phyloP scores from a whole-genome alignment of 2,797 vertebrate genomes.

The Acrossocheilus fasciatus region DNA sequence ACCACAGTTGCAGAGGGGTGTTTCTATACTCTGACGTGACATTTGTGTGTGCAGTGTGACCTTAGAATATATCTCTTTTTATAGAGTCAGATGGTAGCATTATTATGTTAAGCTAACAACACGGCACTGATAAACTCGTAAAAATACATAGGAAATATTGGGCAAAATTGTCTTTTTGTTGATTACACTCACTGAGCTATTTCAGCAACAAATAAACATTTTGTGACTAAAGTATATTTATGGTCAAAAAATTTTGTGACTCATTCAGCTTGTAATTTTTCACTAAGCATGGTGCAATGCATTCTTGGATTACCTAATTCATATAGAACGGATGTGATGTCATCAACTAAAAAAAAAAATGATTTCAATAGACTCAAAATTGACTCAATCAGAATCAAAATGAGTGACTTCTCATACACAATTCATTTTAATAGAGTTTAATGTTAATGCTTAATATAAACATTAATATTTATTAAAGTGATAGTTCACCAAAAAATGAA shows the following conservation, averaged over 20 bases:
- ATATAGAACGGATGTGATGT: not conserved
- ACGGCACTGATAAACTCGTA: not conserved
- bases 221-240: not conserved
- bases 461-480: not conserved
- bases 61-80: not conserved
- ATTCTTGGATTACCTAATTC: not conserved
- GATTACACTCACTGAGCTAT: too few relatives aligned
- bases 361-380: not conserved
- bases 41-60: not conserved
- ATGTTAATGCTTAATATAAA: not conserved
- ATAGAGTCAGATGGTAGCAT: not conserved
- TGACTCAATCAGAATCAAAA: too few relatives aligned
- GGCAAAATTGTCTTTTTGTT: not conserved
- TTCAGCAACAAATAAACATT: not conserved
- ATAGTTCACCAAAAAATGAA: not conserved
- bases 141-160: not conserved
- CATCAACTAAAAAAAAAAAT: not conserved
- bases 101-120: not conserved
- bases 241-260: not conserved
- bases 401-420: too few relatives aligned
- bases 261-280: not conserved
- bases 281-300: not conserved
- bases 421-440: not conserved
- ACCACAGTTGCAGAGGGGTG: not conserved
- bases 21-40: not conserved